A percentile compares a stretch with the other conserved stretches of the same genome.
Conservation (phyloP, 2,888 invertebrate genomes). For the Apamea anceps region DNA sequence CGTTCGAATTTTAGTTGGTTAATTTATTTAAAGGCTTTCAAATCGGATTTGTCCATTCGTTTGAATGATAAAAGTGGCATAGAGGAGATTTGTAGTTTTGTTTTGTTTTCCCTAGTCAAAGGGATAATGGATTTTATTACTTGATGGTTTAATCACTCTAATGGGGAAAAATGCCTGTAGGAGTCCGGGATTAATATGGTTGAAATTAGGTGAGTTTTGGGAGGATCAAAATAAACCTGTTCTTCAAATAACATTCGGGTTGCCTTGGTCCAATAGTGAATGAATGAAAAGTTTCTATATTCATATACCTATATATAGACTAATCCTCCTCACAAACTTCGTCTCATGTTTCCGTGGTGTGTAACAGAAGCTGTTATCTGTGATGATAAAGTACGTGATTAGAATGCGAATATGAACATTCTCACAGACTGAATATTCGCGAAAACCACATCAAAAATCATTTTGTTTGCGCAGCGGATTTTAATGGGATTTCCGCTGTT, state of each 20-base stretch:
- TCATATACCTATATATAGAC: neutral
- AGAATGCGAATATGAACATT: constrained; percentile 13
- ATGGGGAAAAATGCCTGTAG: constrained; percentile 4
- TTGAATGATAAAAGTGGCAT: constrained; percentile 33
- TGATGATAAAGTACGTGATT: constrained; percentile 32
- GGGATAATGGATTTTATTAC: neutral
- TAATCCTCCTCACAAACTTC: neutral
- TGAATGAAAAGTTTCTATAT: neutral
- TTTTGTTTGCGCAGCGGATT: constrained; percentile 51
- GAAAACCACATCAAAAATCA: constrained; percentile 33
- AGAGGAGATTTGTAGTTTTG: constrained; percentile 4
- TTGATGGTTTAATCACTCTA: constrained; percentile 17
- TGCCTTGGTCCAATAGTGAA: neutral
- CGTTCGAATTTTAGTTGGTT: constrained; percentile 12
- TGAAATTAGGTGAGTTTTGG: neutral
- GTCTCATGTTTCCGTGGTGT: constrained; percentile 1
- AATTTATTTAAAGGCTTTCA: constrained; percentile 29
- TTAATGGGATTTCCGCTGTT: constrained; percentile 56
- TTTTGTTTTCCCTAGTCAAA: too few relatives aligned
- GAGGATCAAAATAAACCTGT: neutral
- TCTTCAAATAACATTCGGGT: neutral
- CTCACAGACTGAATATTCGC: constrained; percentile 30
- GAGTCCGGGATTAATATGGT: neutral
- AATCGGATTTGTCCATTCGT: constrained; percentile 41
- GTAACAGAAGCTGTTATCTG: constrained; percentile 32